Evolutionary conservation across 1,140 invertebrate genomes (phyloP).

Genomic region (Tetramorium alpestre): DNA sequence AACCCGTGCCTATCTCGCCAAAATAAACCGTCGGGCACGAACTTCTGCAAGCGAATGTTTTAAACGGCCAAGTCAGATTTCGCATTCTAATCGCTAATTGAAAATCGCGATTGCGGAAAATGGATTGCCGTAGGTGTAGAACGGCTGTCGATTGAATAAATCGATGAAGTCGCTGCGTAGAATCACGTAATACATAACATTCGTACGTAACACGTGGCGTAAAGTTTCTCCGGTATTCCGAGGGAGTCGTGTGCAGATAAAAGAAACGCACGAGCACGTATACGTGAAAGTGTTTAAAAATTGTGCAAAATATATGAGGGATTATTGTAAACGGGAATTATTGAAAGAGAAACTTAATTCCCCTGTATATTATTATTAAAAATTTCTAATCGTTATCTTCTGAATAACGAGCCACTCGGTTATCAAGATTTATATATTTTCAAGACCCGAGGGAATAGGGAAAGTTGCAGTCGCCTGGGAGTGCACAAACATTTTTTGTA

Average conservation of each 20-base stretch:
- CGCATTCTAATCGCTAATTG: neutral
- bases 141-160: neutral
- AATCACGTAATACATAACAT: neutral
- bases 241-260: neutral
- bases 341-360: neutral
- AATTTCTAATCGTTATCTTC: constrained; percentile 34
- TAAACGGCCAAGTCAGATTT: neutral
- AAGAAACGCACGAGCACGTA: neutral
- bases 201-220: neutral
- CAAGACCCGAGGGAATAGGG: neutral
- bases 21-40: constrained; percentile 81
- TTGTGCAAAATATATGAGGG: neutral
- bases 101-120: neutral
- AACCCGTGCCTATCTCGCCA: constrained; percentile 76
- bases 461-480: constrained; percentile 25
- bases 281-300: neutral
- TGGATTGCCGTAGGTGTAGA: neutral
- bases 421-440: constrained; percentile 30
- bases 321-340: constrained; percentile 16
- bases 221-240: neutral
- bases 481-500: constrained; percentile 6
- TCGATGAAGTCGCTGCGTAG: neutral
- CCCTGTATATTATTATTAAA: neutral
- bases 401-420: neutral
- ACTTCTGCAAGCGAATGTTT: constrained; percentile 74